These are phyloP conservation scores for Spilarctia lutea DNA, from an alignment of 2,888 invertebrate genomes.

Conservation along the genomic window DNA sequence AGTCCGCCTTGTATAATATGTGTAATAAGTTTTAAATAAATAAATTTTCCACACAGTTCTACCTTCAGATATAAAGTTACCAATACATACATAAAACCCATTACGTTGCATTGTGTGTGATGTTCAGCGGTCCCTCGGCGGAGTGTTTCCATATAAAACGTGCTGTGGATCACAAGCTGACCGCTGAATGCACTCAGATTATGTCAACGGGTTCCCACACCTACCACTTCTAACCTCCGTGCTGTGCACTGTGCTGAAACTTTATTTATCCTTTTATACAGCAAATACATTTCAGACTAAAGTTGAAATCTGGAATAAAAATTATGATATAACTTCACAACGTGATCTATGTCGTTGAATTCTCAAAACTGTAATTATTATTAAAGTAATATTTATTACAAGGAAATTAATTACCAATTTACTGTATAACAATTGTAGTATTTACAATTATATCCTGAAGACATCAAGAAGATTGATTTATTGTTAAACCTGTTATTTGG, in stretches of 20 bases:
- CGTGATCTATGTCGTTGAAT: no score
- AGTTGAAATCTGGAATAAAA: not conserved
- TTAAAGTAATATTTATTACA: no score
- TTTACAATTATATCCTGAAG: no score
- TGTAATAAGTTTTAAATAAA: not conserved
- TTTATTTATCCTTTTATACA: not conserved
- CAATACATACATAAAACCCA: not conserved
- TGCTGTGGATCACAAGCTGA: constrained; percentile 16
- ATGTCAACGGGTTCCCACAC: constrained; percentile 3
- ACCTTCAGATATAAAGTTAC: not conserved
- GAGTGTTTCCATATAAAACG: constrained; percentile 18
- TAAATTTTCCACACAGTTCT: not conserved
- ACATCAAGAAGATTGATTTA: no score
- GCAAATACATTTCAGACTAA: not conserved
- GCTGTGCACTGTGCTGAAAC: not conserved
- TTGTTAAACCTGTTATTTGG: no score
- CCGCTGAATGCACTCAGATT: constrained; percentile 14
- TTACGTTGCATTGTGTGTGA: constrained; percentile 13
- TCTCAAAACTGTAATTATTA: no score
- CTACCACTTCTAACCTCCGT: constrained; percentile 5
- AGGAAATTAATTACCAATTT: no score
- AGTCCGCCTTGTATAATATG: no score
- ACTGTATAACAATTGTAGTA: no score
- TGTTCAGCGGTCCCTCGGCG: not conserved
- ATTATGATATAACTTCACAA: no score